Evolutionary conservation across 2,888 invertebrate genomes (phyloP), one percentile per base, ranked within the genome.

Genomic region (Tethea ocularis): DNA sequence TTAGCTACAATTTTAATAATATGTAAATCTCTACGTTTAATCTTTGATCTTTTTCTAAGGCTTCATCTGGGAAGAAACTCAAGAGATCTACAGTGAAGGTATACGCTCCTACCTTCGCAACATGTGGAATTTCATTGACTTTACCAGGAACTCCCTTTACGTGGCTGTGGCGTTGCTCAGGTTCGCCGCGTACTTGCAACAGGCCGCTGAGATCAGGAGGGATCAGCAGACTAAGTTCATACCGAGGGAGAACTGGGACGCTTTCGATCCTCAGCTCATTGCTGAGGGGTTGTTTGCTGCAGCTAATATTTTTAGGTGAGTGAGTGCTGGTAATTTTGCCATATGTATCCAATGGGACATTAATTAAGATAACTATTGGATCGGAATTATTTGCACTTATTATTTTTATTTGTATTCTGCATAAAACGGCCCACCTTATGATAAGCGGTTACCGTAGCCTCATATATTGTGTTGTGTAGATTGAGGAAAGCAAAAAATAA

Each of bases 81-180:
- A 97, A 83, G 98, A 98, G 84, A 96, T 98, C 64, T 98, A 96
- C 94, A 95, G 95, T 23, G 96, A 97, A 80, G 99, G 99, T n/a
- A 94, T 98, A 56, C 94, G 95, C 46, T 96, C 96, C 0, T 99
- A 99, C 80, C 93, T 98, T 29, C 94, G 97, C 33, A 98, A 99
- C 84, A 95, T 99, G 95, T 99, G 99, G 99, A 99, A 99, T 87
- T 97, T 98, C 79, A 97, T 99, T 57, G 99, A 99, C 91, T 98
- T 98, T 82, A 96, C 97, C 6, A 95, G 98, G 52, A 99, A 99
- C 88, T 95, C 95, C 0, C 93, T 99, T 2, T 99, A 99, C 86
- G 94, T 96, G 51, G 93, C 95, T 5, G 97, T 97, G 10, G 94
- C 94, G 36, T 79, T 96, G 29, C 87, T 97, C 6, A 91, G 95